A percentile compares a stretch with the other conserved stretches of the same genome.
Evolutionary conservation across 1,140 invertebrate species (phyloP).

Genomic region (Nebria ingens): DNA sequence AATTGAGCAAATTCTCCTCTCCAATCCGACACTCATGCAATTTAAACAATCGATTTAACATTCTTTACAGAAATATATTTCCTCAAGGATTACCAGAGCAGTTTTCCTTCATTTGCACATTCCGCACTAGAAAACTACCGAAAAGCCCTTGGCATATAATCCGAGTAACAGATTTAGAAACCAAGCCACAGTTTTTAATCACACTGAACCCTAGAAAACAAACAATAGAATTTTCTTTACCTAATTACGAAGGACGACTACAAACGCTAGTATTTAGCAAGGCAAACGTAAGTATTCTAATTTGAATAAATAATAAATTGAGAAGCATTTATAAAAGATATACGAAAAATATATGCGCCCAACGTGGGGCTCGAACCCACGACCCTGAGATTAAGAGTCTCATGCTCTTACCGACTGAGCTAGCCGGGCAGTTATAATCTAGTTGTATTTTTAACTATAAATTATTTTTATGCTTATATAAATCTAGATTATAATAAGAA

Average conservation of each 20-base stretch:
- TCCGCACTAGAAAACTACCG: conserved; percentile 46
- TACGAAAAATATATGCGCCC: background rate
- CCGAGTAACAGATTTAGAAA: conserved; percentile 47
- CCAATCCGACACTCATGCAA: no score
- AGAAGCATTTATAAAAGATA: background rate
- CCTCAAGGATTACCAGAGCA: conserved; percentile 56
- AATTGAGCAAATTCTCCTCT: no score
- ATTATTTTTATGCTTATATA: no score
- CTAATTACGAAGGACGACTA: conserved; percentile 44
- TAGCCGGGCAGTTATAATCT: no score
- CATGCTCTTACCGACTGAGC: no score
- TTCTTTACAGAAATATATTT: conserved; percentile 47
- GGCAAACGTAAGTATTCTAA: conserved; percentile 38
- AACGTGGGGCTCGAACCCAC: no score
- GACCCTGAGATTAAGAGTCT: no score
- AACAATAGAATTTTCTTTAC: conserved; percentile 51
- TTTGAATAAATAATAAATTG: conserved; percentile 4
- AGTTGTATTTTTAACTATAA: no score
- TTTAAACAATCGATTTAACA: no score
- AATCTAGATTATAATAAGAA: no score
- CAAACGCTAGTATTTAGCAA: conserved; percentile 50
- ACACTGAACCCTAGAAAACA: conserved; percentile 52
- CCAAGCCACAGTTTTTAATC: conserved; percentile 54
- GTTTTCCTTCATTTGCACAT: conserved; percentile 60
- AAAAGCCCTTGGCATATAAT: conserved; percentile 60